A percentile compares a stretch with the other conserved stretches of the same genome.
phyloP scores from a whole-genome alignment of 2,113 vertebrate species.

The Pardalotus punctatus region DNA sequence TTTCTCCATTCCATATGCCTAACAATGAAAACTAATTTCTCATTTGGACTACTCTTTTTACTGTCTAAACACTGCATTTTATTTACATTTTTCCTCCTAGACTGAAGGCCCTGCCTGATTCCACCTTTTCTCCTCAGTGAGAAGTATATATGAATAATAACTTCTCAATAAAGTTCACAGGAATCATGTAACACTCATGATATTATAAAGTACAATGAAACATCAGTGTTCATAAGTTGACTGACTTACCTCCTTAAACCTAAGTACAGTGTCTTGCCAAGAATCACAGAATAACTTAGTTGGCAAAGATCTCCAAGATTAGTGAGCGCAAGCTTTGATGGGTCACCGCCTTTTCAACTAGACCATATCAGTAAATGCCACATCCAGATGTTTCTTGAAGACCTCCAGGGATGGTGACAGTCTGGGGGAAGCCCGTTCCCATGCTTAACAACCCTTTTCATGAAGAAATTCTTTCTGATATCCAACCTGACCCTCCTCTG shows the following conservation, averaged over 20 bases:
- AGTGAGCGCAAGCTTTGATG: background rate
- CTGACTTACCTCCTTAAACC: background rate
- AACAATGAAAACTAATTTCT: background rate
- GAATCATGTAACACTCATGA: background rate
- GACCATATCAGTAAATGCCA: fast-evolving
- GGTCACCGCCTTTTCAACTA: background rate
- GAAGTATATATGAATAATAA: background rate
- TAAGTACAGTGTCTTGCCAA: background rate
- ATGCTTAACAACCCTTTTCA: no score
- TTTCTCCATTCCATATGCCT: background rate
- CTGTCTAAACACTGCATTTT: background rate
- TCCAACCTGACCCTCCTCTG: background rate
- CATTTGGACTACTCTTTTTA: background rate
- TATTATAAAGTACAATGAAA: background rate
- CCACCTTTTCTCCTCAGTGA: background rate
- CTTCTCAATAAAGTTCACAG: background rate
- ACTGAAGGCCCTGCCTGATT: background rate
- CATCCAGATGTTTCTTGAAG: background rate
- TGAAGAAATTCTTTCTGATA: background rate
- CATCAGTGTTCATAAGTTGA: background rate
- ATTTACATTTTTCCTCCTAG: background rate
- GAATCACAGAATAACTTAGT: background rate
- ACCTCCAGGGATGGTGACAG: background rate
- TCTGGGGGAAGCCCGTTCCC: background rate
- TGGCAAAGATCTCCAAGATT: background rate